phyloP scores from a whole-genome alignment of 1,140 invertebrate species.

The Bathynomus jamesi region DNA sequence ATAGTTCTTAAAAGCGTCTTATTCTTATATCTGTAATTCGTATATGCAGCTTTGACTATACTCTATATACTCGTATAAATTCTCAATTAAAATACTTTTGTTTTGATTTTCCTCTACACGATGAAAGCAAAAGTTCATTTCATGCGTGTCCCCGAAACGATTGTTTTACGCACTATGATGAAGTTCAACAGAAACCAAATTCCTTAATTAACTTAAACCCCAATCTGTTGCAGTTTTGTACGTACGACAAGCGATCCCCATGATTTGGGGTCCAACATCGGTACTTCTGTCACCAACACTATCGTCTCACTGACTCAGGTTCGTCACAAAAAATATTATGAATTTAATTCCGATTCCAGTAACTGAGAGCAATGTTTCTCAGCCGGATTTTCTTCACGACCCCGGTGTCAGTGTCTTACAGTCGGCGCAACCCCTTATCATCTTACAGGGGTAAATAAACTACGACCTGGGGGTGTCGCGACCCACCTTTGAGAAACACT shows the following conservation, averaged over 20 bases:
- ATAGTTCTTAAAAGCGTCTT: too few relatives aligned
- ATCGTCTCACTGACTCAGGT: conserved; percentile 40
- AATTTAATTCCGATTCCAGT: background rate
- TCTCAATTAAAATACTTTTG: background rate
- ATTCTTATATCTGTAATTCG: too few relatives aligned
- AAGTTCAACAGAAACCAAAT: background rate
- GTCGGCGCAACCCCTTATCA: too few relatives aligned
- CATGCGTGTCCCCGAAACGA: too few relatives aligned
- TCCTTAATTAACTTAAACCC: background rate
- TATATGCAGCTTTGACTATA: background rate
- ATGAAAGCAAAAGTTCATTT: too few relatives aligned
- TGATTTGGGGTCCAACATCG: conserved; percentile 44
- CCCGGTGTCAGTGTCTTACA: too few relatives aligned
- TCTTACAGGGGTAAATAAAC: too few relatives aligned
- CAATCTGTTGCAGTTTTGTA: conserved; percentile 39
- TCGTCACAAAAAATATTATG: background rate
- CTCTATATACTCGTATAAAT: background rate
- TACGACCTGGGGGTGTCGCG: background rate
- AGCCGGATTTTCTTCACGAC: too few relatives aligned
- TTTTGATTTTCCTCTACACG: too few relatives aligned
- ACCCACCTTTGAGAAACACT: background rate
- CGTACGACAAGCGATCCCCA: conserved; percentile 43
- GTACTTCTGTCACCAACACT: conserved; percentile 44
- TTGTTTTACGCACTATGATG: too few relatives aligned
- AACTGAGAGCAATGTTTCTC: background rate